Percentiles rank a stretch among this genome's conserved stretches.
Evolutionary conservation across 1,140 invertebrate genomes (phyloP).

Genomic region (Cryptotermes secundus): DNA sequence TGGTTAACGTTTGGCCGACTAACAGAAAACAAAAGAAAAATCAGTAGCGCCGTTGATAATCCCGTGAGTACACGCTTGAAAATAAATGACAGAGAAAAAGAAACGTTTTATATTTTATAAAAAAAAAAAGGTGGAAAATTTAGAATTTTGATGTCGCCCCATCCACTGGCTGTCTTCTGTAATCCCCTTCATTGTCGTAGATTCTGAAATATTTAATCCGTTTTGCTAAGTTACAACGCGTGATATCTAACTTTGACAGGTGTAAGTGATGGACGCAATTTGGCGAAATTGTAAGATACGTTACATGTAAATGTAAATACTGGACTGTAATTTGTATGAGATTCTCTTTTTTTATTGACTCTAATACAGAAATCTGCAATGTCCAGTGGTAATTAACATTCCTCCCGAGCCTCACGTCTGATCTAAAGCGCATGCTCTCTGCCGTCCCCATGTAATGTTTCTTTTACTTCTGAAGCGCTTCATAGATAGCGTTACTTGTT

Average conservation of each 20-base stretch:
- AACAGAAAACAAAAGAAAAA: neutral
- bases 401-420: no score
- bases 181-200: neutral
- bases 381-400: no score
- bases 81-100: neutral
- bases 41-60: neutral
- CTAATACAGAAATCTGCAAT: neutral
- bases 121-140: neutral
- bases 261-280: neutral
- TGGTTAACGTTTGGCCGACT: neutral
- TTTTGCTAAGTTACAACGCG: neutral
- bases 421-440: no score
- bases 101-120: neutral
- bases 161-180: neutral
- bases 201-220: constrained; percentile 7
- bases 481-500: no score
- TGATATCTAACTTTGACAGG: neutral
- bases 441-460: no score
- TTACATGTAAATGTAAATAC: neutral
- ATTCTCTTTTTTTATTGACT: neutral
- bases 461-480: no score
- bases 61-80: neutral
- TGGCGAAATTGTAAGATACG: neutral
- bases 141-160: neutral
- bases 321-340: neutral